Base-by-base conservation (phyloP, 2,113 vertebrate species). In the Mobula birostris region DNA sequence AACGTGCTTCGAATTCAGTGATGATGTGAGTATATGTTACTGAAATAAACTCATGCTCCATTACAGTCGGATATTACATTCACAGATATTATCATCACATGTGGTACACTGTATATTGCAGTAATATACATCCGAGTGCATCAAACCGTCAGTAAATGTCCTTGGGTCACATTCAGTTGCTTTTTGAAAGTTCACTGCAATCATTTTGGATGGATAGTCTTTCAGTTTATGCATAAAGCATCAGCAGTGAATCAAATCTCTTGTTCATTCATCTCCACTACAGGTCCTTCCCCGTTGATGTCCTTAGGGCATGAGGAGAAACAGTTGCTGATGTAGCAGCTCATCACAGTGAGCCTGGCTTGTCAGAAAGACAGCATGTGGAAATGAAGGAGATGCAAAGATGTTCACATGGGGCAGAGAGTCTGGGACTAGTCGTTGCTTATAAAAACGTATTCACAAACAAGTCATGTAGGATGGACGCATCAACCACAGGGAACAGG, bases 191-290 rank as follows among this genome's bases (percentile, higher is more conserved):
- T 90, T 90, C 85, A 90, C 66, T 90, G 85, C 85, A 90, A 90
- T 90, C 85, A 90, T 90, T n/a, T 90, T 90, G 85, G 85, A 90
- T 90, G 85, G 85, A 90, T 90, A 63, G 85, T 90, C 85, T 90
- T 90, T 90, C 85, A 90, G 61, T 90, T 66, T 90, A 90, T 90
- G 61, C 85, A 90, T 66, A 63, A 90, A 90, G 85, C 14, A 90
- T 5, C 61, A 66, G 29, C 32, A n/a, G n/a, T 68, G 85, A 90
- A 90, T 90, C 61, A 68, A 66, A 90, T 66, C 85, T 66, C 61
- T 90, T 90, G 82, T 85, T 61, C 56, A 29, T 85, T 61, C 27
- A 85, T 85, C 29, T 36, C n/a, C 85, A 32, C 61, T 32, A 66
- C 12, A 19, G 29, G 85, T 66, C n/a, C n/a, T 7, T 32, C 85